phyloP scores from a whole-genome alignment of 2,113 vertebrate species.

The Maccullochella peelii region DNA sequence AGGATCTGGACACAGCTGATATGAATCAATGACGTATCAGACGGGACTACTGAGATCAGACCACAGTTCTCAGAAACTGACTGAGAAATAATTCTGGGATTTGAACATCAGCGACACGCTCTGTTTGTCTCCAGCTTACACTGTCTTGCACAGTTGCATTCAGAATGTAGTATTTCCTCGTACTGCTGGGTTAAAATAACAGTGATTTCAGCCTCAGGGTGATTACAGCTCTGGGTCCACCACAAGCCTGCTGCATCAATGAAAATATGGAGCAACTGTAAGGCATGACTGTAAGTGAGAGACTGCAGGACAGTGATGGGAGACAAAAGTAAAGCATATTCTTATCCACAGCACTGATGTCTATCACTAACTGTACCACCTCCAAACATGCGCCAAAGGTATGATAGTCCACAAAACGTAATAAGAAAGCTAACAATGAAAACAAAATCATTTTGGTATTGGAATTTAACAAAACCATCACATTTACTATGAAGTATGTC shows the following conservation, averaged over 20 bases:
- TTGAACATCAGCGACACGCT: neutral
- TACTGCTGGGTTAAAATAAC: conserved; percentile 44
- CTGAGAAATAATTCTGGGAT: conserved; percentile 4
- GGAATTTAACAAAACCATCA: neutral
- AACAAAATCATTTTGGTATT: neutral
- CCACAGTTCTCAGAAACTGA: conserved; percentile 15
- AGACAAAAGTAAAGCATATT: conserved; percentile 3
- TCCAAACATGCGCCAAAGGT: neutral
- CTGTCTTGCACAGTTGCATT: conserved; percentile 8
- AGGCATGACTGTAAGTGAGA: neutral
- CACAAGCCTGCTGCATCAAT: neutral
- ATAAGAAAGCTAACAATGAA: neutral
- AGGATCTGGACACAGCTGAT: conserved; percentile 52
- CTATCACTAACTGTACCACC: neutral
- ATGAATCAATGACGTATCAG: conserved; percentile 23
- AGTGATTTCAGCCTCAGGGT: conserved; percentile 34
- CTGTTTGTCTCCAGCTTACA: conserved; percentile 34
- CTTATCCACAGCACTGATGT: conserved; percentile 3
- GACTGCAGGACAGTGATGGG: neutral
- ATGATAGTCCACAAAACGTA: neutral
- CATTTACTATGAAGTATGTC: neutral
- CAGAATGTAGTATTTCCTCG: conserved; percentile 35
- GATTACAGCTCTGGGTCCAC: conserved; percentile 32
- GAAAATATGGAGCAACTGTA: neutral
- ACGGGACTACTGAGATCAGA: conserved; percentile 12